Evolutionary conservation across 23 tunicate genomes (phyloP), one percentile per base, ranked within the genome.

Genomic region (Halocynthia roretzi): DNA sequence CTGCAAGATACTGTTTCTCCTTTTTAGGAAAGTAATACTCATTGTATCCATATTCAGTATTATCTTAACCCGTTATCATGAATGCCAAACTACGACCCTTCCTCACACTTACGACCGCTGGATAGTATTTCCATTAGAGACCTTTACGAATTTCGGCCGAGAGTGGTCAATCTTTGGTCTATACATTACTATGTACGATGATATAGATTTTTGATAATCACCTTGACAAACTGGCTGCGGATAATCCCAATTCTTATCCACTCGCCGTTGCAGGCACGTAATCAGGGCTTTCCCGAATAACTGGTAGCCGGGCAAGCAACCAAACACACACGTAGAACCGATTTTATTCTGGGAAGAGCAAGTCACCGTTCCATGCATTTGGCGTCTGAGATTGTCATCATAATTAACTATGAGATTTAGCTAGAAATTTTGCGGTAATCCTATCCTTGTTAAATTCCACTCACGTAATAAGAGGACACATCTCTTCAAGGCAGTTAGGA

Each of bases 381-480:
- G 19, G 40, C 21, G 55, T 12, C 78, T 74, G 62, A 70, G 6
- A 51, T 8, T n/a, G 5, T 17, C 11, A 21, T n/a, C 12, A 11
- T 17, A 12, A 67, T 11, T n/a, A n/a, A 1, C 44, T 31, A 31
- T 31, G 4, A 31, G 44, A 31, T 31, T 31, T 31, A 0, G 44
- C 44, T 31, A 31, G 44, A 31, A 31, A 31, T 10, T 65, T 65
- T 9, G 9, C 31, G 31, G 22, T 65, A 9, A 65, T 2, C 2
- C 2, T 9, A 11, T 65, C 31, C 31, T 15, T 40, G 19, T 65
- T 65, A 20, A 48, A 0, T 65, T 48, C 5, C 31, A 11, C 63
- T 74, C 56, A 74, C 78, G 22, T 74, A 18, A 54, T 64, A 50
- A 53, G 21, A 8, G 78, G 78, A 64, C 78, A 74, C 78, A 74